These are phyloP conservation scores for Meteorus sp. DNA, from an alignment of 1,140 invertebrate genomes.

Conservation along the genomic window DNA sequence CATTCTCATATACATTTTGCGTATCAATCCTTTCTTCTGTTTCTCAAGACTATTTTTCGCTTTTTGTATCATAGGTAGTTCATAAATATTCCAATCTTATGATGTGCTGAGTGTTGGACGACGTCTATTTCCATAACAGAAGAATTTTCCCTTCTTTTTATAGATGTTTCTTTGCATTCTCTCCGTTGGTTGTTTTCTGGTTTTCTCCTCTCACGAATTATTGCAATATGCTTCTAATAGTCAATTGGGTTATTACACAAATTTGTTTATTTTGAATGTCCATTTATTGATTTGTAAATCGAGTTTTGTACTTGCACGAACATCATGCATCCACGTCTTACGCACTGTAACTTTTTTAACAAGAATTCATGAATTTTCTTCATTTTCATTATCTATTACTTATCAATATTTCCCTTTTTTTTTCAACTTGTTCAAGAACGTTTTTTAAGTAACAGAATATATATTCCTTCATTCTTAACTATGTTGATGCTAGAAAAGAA, in stretches of 20 bases:
- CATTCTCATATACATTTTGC: too few relatives aligned
- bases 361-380: background rate
- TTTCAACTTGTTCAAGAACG: constrained; percentile 1
- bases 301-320: constrained; percentile 41
- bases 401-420: constrained; percentile 12
- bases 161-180: constrained; percentile 14
- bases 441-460: constrained; percentile 13
- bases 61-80: too few relatives aligned
- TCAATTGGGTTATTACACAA: constrained; percentile 7
- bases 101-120: constrained; percentile 2
- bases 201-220: constrained; percentile 14
- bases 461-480: background rate
- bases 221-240: constrained; percentile 25
- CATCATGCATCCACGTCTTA: constrained; percentile 22
- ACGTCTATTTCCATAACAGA: background rate
- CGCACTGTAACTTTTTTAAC: background rate
- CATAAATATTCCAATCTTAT: too few relatives aligned
- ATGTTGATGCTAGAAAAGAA: background rate
- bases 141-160: background rate
- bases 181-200: too few relatives aligned
- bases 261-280: constrained; percentile 14
- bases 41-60: too few relatives aligned
- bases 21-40: too few relatives aligned
- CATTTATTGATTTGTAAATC: constrained; percentile 15
- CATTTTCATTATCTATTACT: too few relatives aligned